These are phyloP conservation scores for Bradypodion pumilum DNA, from an alignment of 2,797 vertebrate genomes.

Conservation along the genomic window DNA sequence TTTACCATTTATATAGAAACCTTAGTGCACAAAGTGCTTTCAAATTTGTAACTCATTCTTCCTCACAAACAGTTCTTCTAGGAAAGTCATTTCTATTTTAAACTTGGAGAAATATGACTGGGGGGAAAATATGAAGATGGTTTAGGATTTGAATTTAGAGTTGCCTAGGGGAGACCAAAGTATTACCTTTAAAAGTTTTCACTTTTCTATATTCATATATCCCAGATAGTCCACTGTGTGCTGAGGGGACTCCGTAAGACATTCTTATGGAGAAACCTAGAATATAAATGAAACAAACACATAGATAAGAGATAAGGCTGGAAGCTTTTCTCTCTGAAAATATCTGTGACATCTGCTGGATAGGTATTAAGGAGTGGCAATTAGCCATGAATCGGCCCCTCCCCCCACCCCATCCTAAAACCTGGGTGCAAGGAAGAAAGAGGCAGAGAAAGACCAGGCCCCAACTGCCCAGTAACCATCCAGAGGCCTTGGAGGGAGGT, in stretches of 20 bases:
- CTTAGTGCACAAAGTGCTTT: constrained; percentile 7
- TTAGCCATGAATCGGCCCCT: no score
- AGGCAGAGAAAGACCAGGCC: no score
- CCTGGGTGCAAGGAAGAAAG: no score
- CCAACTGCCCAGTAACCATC: no score
- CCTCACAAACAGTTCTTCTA: constrained; percentile 1
- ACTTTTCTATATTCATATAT: background rate
- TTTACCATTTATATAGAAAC: background rate
- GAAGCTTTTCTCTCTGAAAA: background rate
- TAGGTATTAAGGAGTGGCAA: background rate
- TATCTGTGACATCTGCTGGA: background rate
- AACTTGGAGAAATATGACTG: background rate
- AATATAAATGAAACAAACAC: background rate
- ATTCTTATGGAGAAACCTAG: background rate
- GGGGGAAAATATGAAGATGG: background rate
- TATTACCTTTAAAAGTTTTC: background rate
- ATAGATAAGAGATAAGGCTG: no score
- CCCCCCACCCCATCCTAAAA: no score
- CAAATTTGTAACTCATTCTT: constrained; percentile 15
- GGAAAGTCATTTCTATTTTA: constrained; percentile 6
- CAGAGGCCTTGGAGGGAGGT: no score
- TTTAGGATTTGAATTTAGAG: background rate
- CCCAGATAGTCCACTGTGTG: background rate
- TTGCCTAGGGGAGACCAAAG: background rate
- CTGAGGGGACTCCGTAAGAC: background rate